Evolutionary conservation across 2,113 vertebrate genomes (phyloP), one percentile per base, ranked within the genome.

Genomic region (Daubentonia madagascariensis): DNA sequence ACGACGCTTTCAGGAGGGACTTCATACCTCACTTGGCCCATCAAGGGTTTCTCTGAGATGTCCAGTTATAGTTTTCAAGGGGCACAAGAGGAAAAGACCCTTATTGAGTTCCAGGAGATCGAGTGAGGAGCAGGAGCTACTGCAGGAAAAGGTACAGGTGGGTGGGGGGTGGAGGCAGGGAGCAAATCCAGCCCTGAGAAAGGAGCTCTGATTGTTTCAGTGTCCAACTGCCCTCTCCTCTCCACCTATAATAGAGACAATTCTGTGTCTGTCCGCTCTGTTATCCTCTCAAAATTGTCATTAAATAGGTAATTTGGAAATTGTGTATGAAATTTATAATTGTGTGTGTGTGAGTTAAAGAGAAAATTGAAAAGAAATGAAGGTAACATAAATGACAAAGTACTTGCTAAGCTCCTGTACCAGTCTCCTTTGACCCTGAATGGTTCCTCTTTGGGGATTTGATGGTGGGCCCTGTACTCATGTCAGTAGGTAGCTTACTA

Each of bases 171-270:
- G 20, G 54, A 9, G 7, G 50, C 37, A 4, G n/a, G n/a, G 5
- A 23, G 11, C 22, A 48, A 79, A 30, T 2, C 2, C 13, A 3
- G 28, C 30, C 68, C 6, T 6, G 35, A 73, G 30, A 90, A 78
- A 17, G 45, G 30, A 59, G 0, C 9, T 65, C 37, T 65, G 9
- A 7, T 22, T 2, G 22, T 50, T 89, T 57, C 2, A 2, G 8
- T 11, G 1, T 50, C 28, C 59, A 18, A 45, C 0, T 0, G 0
- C 2, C 35, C 20, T 63, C 20, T 79, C 30, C 8, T 79, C 18
- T 50, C 32, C 52, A 30, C 16, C 37, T 30, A 20, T 0, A 22
- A 48, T 0, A 22, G 12, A 67, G 13, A 54, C 20, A 63, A 40
- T 84, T 84, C 85, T 54, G 9, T 32, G 12, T 30, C 59, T 35